Conservation (phyloP, 2,113 vertebrate species). For the Melanocharis versteri region DNA sequence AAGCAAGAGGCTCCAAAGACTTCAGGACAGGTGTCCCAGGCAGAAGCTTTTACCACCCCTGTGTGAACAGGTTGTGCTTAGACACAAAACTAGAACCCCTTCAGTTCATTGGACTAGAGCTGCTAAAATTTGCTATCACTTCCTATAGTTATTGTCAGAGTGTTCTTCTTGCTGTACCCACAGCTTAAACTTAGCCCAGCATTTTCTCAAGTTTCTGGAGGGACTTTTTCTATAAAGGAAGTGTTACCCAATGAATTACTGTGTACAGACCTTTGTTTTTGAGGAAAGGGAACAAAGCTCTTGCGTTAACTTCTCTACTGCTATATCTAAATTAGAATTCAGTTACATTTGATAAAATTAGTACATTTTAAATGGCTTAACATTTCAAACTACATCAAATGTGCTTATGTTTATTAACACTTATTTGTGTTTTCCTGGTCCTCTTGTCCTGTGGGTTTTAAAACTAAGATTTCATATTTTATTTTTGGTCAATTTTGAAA, state of each 20-base stretch:
- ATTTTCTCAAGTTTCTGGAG: not conserved
- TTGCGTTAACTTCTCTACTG: not conserved
- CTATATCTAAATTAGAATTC: not conserved
- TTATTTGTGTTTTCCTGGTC: not conserved
- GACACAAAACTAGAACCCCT: not conserved
- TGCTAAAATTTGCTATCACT: not conserved
- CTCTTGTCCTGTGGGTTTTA: not conserved
- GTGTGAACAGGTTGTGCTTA: not conserved
- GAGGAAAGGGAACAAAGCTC: not conserved
- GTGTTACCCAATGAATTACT: not conserved
- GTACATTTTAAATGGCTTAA: not conserved
- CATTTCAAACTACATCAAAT: not conserved
- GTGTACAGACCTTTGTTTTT: not conserved
- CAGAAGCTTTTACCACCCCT: not conserved
- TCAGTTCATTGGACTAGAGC: not conserved
- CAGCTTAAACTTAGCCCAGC: not conserved
- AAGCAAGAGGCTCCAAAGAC: not conserved
- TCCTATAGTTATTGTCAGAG: not conserved
- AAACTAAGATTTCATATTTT: not conserved
- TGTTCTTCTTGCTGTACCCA: not conserved
- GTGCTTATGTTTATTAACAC: not conserved
- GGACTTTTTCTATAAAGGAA: not conserved
- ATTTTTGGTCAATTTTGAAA: not conserved
- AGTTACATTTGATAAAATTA: not conserved
- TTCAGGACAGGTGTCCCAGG: not conserved